Percentiles rank a stretch among this genome's conserved stretches.
These are phyloP conservation scores for Cephus nigrinus DNA, from an alignment of 2,888 invertebrate species.

Conservation along the genomic window DNA sequence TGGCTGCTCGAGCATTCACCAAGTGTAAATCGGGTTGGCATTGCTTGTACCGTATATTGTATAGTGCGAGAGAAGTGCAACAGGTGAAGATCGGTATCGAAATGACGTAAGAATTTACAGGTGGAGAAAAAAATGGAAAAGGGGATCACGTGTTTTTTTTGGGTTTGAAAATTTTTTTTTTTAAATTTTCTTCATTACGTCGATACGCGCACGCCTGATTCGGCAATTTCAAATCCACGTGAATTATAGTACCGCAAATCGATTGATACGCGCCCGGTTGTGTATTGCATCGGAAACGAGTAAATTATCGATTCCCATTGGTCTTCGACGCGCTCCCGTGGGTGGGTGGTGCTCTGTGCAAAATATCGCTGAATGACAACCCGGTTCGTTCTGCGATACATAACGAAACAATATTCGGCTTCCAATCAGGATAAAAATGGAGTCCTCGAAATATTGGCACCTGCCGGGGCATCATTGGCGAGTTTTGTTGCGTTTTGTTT, in stretches of 20 bases:
- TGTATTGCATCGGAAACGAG: not conserved
- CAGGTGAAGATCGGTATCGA: slow-evolving; percentile 49
- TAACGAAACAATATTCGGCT: not conserved
- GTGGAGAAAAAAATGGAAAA: slow-evolving; percentile 27
- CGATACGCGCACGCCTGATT: not conserved
- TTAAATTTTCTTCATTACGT: not conserved
- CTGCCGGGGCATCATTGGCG: not conserved
- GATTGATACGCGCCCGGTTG: not conserved
- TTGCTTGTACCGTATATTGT: not conserved
- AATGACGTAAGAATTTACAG: slow-evolving; percentile 28
- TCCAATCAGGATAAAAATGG: not conserved
- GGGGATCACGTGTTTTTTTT: slow-evolving; percentile 12
- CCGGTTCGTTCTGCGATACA: not conserved
- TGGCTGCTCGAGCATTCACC: slow-evolving; percentile 61
- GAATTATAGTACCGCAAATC: not conserved
- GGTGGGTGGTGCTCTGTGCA: not conserved
- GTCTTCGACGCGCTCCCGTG: not conserved
- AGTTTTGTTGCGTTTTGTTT: not conserved
- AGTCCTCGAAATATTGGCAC: not conserved
- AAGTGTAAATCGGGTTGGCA: slow-evolving; percentile 58
- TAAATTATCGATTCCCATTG: not conserved
- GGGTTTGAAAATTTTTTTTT: not conserved
- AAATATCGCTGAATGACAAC: not conserved
- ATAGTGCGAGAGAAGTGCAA: slow-evolving; percentile 56
- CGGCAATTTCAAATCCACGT: not conserved